A percentile compares a stretch with the other conserved stretches of the same genome.
Evolutionary conservation across 2,113 vertebrate species (phyloP).

Genomic region (Stigmatopora nigra): DNA sequence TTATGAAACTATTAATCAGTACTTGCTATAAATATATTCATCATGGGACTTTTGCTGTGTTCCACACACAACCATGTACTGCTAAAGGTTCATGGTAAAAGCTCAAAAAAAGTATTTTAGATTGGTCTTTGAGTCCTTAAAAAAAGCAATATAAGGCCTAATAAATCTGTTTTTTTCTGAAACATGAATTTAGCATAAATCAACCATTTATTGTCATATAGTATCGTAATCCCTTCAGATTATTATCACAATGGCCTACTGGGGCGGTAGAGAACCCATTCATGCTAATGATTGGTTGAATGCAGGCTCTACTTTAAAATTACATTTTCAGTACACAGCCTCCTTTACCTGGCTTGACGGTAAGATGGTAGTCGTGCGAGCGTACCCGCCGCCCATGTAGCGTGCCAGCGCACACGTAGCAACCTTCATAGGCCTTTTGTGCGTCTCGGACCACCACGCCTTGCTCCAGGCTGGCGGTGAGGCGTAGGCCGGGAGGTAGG

Average conservation of each 20-base stretch:
- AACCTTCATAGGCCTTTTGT: constrained; percentile 75
- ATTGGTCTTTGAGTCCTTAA: no score
- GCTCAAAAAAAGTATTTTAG: no score
- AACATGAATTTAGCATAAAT: background rate
- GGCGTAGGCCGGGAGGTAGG: constrained; percentile 69
- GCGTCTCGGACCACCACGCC: constrained; percentile 75
- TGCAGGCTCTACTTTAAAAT: no score
- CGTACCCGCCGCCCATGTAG: constrained; percentile 45
- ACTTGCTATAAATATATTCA: no score
- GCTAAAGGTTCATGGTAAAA: no score
- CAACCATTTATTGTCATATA: background rate
- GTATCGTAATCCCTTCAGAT: background rate
- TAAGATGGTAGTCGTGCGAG: constrained; percentile 57
- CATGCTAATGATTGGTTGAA: no score
- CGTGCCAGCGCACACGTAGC: constrained; percentile 77
- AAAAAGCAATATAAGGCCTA: background rate
- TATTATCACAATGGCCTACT: background rate
- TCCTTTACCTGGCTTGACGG: constrained; percentile 60
- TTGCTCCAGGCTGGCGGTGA: constrained; percentile 71
- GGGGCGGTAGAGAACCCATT: no score
- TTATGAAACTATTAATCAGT: no score
- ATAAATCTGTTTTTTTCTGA: background rate
- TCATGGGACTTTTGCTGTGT: no score
- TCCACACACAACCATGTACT: no score
- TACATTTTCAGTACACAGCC: background rate